Evolutionary conservation across 1,140 invertebrate genomes (phyloP).

Genomic region (Campoletis sonorensis): DNA sequence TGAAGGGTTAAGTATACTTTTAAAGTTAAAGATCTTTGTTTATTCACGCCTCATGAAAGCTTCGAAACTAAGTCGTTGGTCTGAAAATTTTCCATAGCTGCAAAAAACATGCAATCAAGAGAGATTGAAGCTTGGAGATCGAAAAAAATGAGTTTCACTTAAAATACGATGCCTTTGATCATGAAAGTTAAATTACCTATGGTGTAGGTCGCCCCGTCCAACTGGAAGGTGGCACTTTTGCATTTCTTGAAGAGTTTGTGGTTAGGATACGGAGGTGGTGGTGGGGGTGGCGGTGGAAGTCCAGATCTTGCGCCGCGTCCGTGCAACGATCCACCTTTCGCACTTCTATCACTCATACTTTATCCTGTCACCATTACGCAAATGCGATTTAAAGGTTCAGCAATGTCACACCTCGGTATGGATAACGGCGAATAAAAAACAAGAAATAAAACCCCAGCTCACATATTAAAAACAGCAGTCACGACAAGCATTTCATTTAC

Average conservation of each 20-base stretch:
- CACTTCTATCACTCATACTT: slow-evolving; percentile 51
- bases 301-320: slow-evolving; percentile 12
- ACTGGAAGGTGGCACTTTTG: slow-evolving; percentile 87
- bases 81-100: too few relatives aligned
- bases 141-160: background rate
- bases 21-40: too few relatives aligned
- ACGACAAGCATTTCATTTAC: slow-evolving; percentile 43
- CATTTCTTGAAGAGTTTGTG: slow-evolving; percentile 84
- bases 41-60: too few relatives aligned
- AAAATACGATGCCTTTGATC: background rate
- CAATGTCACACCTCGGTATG: slow-evolving; percentile 9
- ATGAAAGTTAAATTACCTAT: slow-evolving; percentile 81
- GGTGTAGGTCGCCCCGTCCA: slow-evolving; percentile 87
- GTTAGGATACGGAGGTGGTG: slow-evolving; percentile 55
- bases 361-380: slow-evolving; percentile 36
- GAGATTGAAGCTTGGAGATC: too few relatives aligned
- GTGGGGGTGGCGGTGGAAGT: slow-evolving; percentile 52
- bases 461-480: too few relatives aligned
- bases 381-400: slow-evolving; percentile 23
- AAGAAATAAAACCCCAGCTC: too few relatives aligned
- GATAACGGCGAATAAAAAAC: background rate
- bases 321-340: slow-evolving; percentile 16
- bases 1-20: too few relatives aligned
- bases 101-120: too few relatives aligned
- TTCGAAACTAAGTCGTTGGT: too few relatives aligned